Base-by-base conservation (phyloP, 2,888 invertebrate genomes). In the Galeopsomyia nigrocyanea region DNA sequence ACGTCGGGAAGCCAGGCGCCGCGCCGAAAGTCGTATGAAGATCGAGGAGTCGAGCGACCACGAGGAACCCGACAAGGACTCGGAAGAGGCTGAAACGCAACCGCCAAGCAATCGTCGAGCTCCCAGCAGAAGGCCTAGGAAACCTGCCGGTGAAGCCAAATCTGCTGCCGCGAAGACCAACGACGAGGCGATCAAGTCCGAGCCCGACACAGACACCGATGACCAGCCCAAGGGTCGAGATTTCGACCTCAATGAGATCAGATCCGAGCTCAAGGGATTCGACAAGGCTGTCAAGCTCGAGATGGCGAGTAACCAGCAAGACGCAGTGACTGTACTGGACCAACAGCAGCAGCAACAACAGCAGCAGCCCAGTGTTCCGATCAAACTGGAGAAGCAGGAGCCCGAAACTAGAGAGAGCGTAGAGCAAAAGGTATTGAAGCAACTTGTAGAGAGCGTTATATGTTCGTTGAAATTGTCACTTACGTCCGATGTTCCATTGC, bases 221-320 rank as follows among this genome's bases (percentile, higher is more conserved):
- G 88, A 89, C 31, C 87, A 87, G 64, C 89, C 90, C 0, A 91
- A 91, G 82, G 92, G 92, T 1, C 89, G 94, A 5, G 95, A 95
- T 81, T 94, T 93, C 82, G 95, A 95, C 86, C 88, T 95, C 26
- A 94, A 93, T 86, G 94, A 95, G 87, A 95, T 95, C 71, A 88
- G 95, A 77, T 94, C 94, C 0, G 95, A 95, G 83, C 86, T 95
- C 3, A 95, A 95, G 85, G 95, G 95, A 6, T 91, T 95, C 63
- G 90, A 91, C 66, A 91, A 91, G 79, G 88, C 90, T 10, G 87
- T 91, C 0, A 90, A 90, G 80, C 79, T 88, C n/a, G 86, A 87
- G 39, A 81, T 87, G 2, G 78, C 86, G 3, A 77, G 81, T 19
- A 78, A 82, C 0, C 85, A 85, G 55, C 86, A 88, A 0, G 90